Conservation (phyloP, 2,113 vertebrate species). For the Ciconia boyciana region DNA sequence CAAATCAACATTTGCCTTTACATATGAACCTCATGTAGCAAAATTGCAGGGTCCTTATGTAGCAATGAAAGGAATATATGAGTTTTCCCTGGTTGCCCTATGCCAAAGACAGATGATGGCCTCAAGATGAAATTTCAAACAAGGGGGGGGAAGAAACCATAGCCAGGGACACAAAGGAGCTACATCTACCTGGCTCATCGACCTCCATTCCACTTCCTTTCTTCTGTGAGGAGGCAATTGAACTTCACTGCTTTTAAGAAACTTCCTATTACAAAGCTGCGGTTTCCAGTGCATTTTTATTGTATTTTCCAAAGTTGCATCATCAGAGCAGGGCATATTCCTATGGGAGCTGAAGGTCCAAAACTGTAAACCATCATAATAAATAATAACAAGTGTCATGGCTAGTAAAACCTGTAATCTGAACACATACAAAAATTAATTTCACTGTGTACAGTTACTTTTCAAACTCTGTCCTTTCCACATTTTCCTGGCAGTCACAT, state of each 20-base stretch:
- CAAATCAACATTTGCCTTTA: neutral
- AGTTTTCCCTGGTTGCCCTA: neutral
- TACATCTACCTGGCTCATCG: neutral
- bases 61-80: neutral
- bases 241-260: conserved; percentile 60
- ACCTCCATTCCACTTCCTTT: neutral
- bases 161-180: neutral
- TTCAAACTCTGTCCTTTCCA: conserved; percentile 47
- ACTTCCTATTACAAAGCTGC: conserved; percentile 58
- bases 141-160: neutral
- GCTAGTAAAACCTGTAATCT: conserved; percentile 62
- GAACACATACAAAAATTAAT: conserved; percentile 42
- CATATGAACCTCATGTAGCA: accelerated
- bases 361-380: conserved; percentile 46
- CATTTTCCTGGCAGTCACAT: conserved; percentile 58
- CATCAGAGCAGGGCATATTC: conserved; percentile 36
- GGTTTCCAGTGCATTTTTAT: conserved; percentile 55
- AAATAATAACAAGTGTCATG: conserved; percentile 62
- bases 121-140: neutral
- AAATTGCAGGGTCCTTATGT: neutral
- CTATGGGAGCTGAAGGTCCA: conserved; percentile 9
- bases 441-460: conserved; percentile 66
- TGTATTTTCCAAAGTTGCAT: conserved; percentile 61
- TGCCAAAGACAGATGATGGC: neutral
- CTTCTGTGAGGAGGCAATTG: conserved; percentile 34